Percentiles rank a stretch among this genome's conserved stretches.
Evolutionary conservation across 37 sponge, comb jelly and placozoan genomes (phyloP).

Genomic region (Ianthella basta): DNA sequence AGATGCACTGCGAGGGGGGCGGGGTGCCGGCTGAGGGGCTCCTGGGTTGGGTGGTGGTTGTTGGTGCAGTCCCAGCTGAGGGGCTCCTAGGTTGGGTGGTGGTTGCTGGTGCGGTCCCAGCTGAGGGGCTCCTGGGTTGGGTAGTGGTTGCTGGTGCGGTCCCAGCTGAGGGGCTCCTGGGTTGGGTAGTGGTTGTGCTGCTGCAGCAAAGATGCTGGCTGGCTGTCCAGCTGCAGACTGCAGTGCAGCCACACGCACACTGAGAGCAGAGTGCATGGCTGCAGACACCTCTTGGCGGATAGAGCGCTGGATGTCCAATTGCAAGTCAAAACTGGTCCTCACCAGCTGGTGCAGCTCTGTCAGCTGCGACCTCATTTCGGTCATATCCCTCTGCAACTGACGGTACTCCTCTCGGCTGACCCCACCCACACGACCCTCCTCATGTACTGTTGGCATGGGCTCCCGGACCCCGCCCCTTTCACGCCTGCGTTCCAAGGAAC

Average conservation of each 20-base stretch:
- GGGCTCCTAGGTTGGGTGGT: neutral
- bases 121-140: neutral
- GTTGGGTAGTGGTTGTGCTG: neutral
- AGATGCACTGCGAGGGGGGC: neutral
- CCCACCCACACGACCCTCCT: neutral
- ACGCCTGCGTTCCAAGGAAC: slow-evolving; percentile 32
- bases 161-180: neutral
- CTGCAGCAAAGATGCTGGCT: neutral
- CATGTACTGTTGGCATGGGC: neutral
- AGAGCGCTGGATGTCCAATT: slow-evolving; percentile 86
- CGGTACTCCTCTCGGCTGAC: neutral
- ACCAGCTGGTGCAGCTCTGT: slow-evolving; percentile 81
- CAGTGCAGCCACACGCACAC: neutral
- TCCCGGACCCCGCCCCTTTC: neutral
- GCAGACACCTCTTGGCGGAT: slow-evolving; percentile 92
- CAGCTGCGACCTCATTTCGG: slow-evolving; percentile 65
- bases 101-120: neutral
- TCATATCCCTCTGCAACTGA: slow-evolving; percentile 55
- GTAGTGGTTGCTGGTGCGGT: neutral
- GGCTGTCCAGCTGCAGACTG: neutral
- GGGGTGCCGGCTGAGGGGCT: neutral
- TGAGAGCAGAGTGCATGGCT: slow-evolving; percentile 50
- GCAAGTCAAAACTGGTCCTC: slow-evolving; percentile 80
- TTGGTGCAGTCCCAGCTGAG: neutral
- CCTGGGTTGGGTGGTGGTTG: neutral